phyloP scores from a whole-genome alignment of 2,888 invertebrate genomes.

The Phortica okadai region DNA sequence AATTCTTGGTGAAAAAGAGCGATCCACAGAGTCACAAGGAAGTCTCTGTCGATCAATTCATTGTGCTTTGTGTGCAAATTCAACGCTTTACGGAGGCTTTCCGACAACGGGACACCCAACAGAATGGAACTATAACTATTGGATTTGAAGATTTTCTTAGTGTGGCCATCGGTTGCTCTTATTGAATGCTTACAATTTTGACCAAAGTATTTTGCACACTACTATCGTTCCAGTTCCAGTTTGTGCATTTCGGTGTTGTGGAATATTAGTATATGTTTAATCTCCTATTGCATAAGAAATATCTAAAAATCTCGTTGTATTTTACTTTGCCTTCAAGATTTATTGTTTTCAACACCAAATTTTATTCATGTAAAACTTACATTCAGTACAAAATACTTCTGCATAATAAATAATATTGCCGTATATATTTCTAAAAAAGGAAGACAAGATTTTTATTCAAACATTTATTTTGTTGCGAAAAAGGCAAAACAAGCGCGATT shows the following conservation, averaged over 20 bases:
- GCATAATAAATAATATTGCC: constrained; percentile 49
- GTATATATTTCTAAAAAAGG: constrained; percentile 51
- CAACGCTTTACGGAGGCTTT: constrained; percentile 94
- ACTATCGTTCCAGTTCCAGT: not conserved
- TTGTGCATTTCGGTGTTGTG: not conserved
- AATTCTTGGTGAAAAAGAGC: constrained; percentile 83
- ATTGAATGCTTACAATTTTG: not conserved
- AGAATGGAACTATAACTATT: constrained; percentile 89
- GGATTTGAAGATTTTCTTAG: constrained; percentile 94
- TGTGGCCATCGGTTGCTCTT: constrained; percentile 86
- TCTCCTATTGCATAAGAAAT: constrained; percentile 3
- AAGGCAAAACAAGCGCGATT: too few relatives aligned
- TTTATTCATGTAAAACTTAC: constrained; percentile 45
- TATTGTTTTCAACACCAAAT: constrained; percentile 13
- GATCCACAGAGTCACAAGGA: constrained; percentile 81
- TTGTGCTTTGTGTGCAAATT: constrained; percentile 91
- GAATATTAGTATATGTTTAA: not conserved
- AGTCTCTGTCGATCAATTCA: constrained; percentile 90
- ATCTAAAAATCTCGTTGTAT: constrained; percentile 27
- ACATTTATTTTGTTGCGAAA: not conserved
- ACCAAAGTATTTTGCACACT: constrained; percentile 4
- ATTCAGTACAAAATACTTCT: constrained; percentile 59
- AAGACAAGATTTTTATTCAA: constrained; percentile 4
- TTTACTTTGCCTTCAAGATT: constrained; percentile 14
- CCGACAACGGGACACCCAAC: constrained; percentile 85